phyloP scores from a whole-genome alignment of 2,113 vertebrate species.

The Tylochromis polylepis region DNA sequence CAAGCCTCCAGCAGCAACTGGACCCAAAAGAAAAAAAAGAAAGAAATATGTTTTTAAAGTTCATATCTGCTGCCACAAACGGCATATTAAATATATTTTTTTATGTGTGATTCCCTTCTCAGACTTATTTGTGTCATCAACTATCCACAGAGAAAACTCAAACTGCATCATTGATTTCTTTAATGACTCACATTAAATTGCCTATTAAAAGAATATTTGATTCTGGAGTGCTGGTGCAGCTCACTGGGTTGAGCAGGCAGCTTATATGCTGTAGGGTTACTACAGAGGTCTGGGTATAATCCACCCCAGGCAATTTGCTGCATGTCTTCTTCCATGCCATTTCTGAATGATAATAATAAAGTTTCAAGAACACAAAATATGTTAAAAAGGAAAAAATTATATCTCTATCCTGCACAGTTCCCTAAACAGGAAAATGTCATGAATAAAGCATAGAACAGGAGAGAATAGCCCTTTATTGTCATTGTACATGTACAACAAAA shows the following conservation, averaged over 20 bases:
- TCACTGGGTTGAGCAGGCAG: not conserved
- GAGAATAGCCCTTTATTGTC: not conserved
- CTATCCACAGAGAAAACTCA: not conserved
- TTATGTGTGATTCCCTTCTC: not conserved
- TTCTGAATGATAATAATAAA: not conserved
- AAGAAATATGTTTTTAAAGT: not conserved
- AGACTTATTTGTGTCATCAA: not conserved
- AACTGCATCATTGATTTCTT: not conserved
- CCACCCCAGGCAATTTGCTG: not conserved
- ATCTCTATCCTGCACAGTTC: not conserved
- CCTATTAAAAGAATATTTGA: not conserved
- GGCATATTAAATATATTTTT: not conserved
- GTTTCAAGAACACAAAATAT: not conserved
- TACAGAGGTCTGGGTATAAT: not conserved
- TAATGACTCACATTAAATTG: not conserved
- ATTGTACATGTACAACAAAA: not conserved
- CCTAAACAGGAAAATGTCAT: not conserved
- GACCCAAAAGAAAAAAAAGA: not conserved
- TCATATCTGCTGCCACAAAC: not conserved
- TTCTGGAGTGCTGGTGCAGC: not conserved
- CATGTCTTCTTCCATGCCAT: not conserved
- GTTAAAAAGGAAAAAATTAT: not conserved
- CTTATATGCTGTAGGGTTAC: not conserved
- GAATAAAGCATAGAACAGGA: not conserved
- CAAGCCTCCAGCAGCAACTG: not conserved